Percentiles rank a stretch among this genome's conserved stretches.
phyloP scores from a whole-genome alignment of 2,797 vertebrate genomes.

The Labeo calbasu region DNA sequence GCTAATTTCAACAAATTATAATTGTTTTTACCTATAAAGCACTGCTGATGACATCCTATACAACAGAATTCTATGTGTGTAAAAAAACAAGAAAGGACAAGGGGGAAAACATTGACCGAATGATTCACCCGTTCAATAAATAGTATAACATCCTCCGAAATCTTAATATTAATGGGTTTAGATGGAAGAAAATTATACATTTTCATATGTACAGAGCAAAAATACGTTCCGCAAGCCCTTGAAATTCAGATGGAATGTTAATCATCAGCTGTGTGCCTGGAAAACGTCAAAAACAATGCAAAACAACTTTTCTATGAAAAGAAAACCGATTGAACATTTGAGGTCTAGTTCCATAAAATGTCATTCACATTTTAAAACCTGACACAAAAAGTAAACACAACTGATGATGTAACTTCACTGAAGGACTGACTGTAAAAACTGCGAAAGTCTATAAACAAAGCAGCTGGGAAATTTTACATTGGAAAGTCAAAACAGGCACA shows the following conservation, averaged over 20 bases:
- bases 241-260: conserved; percentile 26
- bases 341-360: background rate
- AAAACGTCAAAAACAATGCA: background rate
- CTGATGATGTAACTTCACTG: conserved; percentile 25
- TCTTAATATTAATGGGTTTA: background rate
- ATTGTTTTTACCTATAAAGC: background rate
- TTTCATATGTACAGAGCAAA: conserved; percentile 9
- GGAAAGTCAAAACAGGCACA: background rate
- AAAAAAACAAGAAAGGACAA: background rate
- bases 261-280: conserved; percentile 7
- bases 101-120: background rate
- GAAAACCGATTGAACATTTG: background rate
- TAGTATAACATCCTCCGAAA: conserved; percentile 2
- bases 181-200: background rate
- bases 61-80: background rate
- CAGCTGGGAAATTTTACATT: conserved; percentile 2
- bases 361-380: conserved; percentile 39
- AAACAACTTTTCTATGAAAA: background rate
- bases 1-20: background rate
- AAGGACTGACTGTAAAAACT: background rate
- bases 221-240: conserved; percentile 8
- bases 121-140: conserved; percentile 24
- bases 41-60: background rate
- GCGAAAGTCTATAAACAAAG: background rate
- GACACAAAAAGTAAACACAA: background rate